Conservation (phyloP, 1,140 invertebrate species). For the Tetramorium alpestre region DNA sequence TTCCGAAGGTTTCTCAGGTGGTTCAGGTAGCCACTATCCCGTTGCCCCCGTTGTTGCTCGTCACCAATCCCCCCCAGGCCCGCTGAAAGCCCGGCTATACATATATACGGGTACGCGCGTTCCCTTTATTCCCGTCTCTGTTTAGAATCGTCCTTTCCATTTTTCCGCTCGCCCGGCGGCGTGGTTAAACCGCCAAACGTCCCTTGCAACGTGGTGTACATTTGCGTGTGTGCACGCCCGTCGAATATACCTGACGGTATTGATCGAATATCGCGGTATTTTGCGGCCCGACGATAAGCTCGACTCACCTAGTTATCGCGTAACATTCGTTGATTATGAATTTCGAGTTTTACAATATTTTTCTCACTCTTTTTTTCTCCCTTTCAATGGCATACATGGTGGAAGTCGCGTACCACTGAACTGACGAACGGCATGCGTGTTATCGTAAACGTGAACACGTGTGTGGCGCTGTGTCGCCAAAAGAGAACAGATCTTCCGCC, state of each 20-base stretch:
- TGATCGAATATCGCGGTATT: conserved; percentile 74
- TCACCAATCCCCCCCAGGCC: neutral
- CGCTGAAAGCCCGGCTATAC: conserved; percentile 31
- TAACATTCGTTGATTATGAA: neutral
- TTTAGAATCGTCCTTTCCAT: conserved; percentile 61
- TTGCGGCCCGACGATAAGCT: conserved; percentile 60
- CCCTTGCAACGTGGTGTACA: conserved; percentile 54
- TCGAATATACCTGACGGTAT: conserved; percentile 70
- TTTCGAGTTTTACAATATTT: neutral
- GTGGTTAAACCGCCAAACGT: conserved; percentile 53
- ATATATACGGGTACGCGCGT: conserved; percentile 45
- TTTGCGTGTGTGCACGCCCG: conserved; percentile 56
- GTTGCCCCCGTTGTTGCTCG: conserved; percentile 36
- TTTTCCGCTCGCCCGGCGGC: conserved; percentile 59
- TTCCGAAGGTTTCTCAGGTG: conserved; percentile 59
- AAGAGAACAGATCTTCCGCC: neutral
- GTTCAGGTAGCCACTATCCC: conserved; percentile 70
- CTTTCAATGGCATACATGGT: neutral
- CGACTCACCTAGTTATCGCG: conserved; percentile 1
- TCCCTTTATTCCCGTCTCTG: conserved; percentile 40
- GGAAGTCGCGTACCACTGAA: neutral
- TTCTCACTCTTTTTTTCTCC: neutral
- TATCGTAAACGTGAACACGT: neutral
- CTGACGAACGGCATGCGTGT: neutral
- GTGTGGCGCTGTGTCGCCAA: neutral